Evolutionary conservation across 2,797 vertebrate species (phyloP), one percentile per base, ranked within the genome.

Genomic region (Danio aesculapii): DNA sequence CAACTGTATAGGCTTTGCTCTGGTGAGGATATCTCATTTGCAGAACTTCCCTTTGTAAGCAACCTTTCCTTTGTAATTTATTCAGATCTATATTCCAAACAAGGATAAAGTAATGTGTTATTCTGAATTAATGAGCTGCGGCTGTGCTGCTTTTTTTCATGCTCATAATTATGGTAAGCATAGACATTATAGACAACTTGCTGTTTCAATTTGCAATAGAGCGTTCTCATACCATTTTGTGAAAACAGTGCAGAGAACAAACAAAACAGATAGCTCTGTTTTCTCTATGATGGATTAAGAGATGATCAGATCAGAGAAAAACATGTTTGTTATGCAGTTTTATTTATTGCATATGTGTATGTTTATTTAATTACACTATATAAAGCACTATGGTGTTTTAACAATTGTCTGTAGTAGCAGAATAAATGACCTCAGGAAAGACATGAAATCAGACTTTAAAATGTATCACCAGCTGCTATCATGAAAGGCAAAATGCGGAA

Each of bases 51-150:
- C 47, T 72, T 50, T 19, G 7, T 63, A 46, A 55, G 77, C 68
- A 78, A 43, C 55, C 53, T 70, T 69, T 49, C 66, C 5, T 78
- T 79, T 55, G 52, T 55, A 55, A 72, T 79, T 79, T 79, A 72
- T 64, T 64, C 69, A 64, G 77, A 64, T 64, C 77, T 14, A 55
- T 72, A 55, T 17, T 72, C 17, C 43, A 71, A 49, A 53, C 47
- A 59, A 43, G 67, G 17, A 12, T 44, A 13, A 53, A 79, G 47
- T 61, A 11, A 55, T 61, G 2, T 30, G 13, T 55, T 63, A 72
- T 44, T 64, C 68, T 63, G 77, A 68, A 64, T 64, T 62, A 72
- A 53, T 64, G 41, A 71, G 39, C 47, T 43, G 13, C n/a, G 16
- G n/a, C 59, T 44, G 6, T 16, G 17, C 10, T 46, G 10, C 13